Evolutionary conservation across 2,797 vertebrate species (phyloP).

Genomic region (Myotis myotis): DNA sequence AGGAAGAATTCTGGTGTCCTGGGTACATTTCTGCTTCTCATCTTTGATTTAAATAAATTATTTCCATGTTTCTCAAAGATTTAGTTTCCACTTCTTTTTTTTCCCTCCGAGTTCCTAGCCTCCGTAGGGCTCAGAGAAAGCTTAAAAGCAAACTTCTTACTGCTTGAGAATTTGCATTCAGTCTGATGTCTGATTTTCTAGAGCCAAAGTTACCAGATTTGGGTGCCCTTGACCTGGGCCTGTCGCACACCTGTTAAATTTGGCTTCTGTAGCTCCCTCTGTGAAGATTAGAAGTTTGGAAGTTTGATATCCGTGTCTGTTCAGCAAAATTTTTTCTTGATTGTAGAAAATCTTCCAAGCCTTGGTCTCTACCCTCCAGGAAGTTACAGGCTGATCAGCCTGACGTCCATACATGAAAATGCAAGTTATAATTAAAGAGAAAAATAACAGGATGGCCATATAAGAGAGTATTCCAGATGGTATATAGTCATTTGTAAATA

Average conservation of each 20-base stretch:
- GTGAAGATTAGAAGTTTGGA: not conserved
- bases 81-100: not conserved
- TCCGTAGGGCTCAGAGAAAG: not conserved
- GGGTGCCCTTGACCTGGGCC: not conserved
- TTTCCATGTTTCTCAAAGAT: not conserved
- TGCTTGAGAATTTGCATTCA: not conserved
- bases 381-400: not conserved
- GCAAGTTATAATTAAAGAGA: not conserved
- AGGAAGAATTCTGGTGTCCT: not conserved
- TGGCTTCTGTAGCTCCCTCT: not conserved
- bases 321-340: not conserved
- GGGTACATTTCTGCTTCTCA: not conserved
- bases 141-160: not conserved
- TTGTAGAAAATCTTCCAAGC: not conserved
- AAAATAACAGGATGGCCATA: not conserved
- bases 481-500: not conserved
- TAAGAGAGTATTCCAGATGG: not conserved
- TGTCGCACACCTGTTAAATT: not conserved
- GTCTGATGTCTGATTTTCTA: not conserved
- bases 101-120: not conserved
- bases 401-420: not conserved
- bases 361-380: not conserved
- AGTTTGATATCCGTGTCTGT: not conserved
- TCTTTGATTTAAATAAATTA: not conserved
- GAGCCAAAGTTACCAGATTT: not conserved